Conservation (phyloP, 2,888 invertebrate genomes). For the Drosophila pegasa region DNA sequence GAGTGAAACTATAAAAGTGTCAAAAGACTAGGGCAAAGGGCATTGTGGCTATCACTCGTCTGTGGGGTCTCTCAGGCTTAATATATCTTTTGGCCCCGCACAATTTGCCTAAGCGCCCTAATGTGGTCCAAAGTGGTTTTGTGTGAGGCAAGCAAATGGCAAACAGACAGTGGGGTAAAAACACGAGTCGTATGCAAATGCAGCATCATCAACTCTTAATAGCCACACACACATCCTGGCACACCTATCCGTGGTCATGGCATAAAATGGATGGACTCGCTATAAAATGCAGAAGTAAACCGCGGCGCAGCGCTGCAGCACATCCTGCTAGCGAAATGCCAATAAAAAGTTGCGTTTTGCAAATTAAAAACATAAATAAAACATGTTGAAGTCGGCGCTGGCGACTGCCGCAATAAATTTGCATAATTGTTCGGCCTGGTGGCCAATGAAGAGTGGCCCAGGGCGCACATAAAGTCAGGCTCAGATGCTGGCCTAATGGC, state of each 20-base stretch:
- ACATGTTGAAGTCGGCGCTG: slow-evolving; percentile 34
- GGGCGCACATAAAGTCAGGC: background rate
- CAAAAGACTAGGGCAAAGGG: slow-evolving; percentile 52
- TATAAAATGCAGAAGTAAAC: background rate
- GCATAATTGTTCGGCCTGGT: slow-evolving; percentile 25
- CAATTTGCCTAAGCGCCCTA: slow-evolving; percentile 60
- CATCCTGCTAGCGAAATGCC: slow-evolving; percentile 21
- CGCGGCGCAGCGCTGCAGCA: slow-evolving; percentile 19
- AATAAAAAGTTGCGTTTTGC: slow-evolving; percentile 42
- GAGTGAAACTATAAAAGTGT: slow-evolving; percentile 80
- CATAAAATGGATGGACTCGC: slow-evolving; percentile 10
- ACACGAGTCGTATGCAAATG: slow-evolving; percentile 64
- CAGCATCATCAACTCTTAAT: slow-evolving; percentile 43
- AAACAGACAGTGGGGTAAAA: slow-evolving; percentile 57
- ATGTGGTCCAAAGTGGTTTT: slow-evolving; percentile 49
- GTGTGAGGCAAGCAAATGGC: slow-evolving; percentile 55
- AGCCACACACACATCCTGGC: slow-evolving; percentile 26
- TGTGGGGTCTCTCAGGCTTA: slow-evolving; percentile 28
- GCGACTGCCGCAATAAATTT: slow-evolving; percentile 39
- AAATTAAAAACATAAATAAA: slow-evolving; percentile 66
- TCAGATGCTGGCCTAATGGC: slow-evolving; percentile 28
- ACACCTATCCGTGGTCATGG: background rate
- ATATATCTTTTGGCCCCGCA: slow-evolving; percentile 19
- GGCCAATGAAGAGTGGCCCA: slow-evolving; percentile 25
- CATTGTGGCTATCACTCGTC: slow-evolving; percentile 26